Conservation (phyloP, 2,113 vertebrate genomes). For the Lycocorax pyrrhopterus region DNA sequence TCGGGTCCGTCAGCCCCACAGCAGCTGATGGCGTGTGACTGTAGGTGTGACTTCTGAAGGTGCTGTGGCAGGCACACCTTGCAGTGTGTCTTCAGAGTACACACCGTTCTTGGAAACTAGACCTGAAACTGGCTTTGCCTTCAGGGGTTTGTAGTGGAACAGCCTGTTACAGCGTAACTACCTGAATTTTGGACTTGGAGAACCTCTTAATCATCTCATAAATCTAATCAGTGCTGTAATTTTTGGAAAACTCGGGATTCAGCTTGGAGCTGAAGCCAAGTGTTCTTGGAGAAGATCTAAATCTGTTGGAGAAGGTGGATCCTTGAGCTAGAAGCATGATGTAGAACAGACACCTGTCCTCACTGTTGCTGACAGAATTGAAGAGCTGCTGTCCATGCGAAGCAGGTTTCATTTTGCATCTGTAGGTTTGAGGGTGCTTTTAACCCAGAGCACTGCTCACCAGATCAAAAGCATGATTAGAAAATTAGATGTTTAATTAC, state of each 20-base stretch:
- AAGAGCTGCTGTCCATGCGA: neutral
- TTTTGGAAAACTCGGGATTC: neutral
- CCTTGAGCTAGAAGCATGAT: neutral
- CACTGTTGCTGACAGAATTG: neutral
- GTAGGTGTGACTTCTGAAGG: neutral
- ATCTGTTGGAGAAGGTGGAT: neutral
- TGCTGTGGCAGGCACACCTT: neutral
- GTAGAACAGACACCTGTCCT: neutral
- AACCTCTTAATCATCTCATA: conserved; percentile 3
- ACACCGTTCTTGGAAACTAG: neutral
- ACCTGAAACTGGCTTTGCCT: neutral
- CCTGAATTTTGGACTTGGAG: neutral
- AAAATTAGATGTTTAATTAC: neutral
- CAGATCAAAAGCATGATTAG: neutral
- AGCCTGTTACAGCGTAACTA: neutral
- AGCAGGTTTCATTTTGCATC: neutral
- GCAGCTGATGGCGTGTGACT: neutral
- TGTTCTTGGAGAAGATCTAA: neutral
- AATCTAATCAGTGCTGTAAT: conserved; percentile 1
- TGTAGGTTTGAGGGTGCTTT: neutral
- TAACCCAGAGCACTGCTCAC: neutral
- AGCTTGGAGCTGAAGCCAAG: neutral
- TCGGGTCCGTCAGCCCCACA: neutral
- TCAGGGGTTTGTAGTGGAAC: neutral
- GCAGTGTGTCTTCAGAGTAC: neutral